Percentiles rank a stretch among this genome's conserved stretches.
These are phyloP conservation scores for Ondatra zibethicus DNA, from an alignment of 2,113 vertebrate genomes.

Conservation along the genomic window DNA sequence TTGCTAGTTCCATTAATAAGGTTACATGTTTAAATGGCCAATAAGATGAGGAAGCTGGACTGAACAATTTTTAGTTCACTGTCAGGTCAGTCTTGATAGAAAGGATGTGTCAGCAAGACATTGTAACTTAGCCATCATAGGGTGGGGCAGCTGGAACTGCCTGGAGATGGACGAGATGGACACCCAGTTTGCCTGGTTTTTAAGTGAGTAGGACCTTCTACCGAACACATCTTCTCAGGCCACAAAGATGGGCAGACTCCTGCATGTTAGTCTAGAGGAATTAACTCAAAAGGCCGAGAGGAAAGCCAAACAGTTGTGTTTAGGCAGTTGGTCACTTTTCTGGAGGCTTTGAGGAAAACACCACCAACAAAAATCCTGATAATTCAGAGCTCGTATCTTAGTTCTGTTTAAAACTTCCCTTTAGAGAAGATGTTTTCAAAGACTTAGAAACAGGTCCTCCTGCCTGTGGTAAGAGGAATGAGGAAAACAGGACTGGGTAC, in stretches of 20 bases:
- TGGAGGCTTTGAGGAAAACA: not conserved
- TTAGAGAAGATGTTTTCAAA: not conserved
- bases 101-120: no score
- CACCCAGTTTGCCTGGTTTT: not conserved
- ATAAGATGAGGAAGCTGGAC: not conserved
- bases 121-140: not conserved
- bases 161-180: not conserved
- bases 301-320: not conserved
- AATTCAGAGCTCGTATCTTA: not conserved
- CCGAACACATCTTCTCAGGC: not conserved
- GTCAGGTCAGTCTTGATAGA: not conserved
- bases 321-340: not conserved
- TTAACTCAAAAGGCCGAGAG: not conserved
- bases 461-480: not conserved
- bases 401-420: not conserved
- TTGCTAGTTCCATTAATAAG: constrained; percentile 3
- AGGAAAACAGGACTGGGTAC: not conserved
- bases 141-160: not conserved
- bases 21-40: not conserved
- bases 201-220: not conserved
- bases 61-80: not conserved
- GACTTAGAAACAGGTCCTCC: not conserved
- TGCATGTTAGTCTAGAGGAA: not conserved
- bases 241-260: not conserved
- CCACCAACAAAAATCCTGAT: not conserved